Conservation (phyloP, 2,113 vertebrate species). For the Gadus macrocephalus region DNA sequence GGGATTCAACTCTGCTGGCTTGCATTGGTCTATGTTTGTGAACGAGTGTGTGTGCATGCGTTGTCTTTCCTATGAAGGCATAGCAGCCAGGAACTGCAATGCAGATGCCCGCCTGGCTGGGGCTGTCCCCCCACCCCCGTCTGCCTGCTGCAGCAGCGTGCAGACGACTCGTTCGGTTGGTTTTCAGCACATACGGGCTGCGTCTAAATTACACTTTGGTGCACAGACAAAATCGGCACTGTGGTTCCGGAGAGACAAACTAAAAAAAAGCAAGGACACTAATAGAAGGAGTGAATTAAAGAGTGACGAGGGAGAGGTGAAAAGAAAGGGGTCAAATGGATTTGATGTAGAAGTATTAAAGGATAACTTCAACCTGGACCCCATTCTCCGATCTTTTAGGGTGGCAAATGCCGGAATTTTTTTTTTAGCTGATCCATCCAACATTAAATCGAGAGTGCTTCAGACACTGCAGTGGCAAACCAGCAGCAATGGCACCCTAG, state of each 20-base stretch:
- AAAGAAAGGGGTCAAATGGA: neutral
- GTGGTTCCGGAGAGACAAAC: neutral
- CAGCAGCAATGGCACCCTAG: too few relatives aligned
- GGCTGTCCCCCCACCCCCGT: constrained; percentile 11
- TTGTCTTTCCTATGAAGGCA: constrained; percentile 27
- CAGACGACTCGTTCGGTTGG: neutral
- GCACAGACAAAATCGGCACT: constrained; percentile 21
- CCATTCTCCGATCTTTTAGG: too few relatives aligned
- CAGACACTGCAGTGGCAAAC: too few relatives aligned
- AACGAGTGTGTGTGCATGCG: constrained; percentile 10
- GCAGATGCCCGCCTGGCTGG: constrained; percentile 39
- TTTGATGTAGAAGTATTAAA: too few relatives aligned
- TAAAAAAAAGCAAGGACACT: neutral
- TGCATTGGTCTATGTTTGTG: too few relatives aligned
- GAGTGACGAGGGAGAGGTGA: neutral
- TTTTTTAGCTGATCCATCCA: too few relatives aligned
- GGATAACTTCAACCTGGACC: too few relatives aligned
- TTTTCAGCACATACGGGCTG: constrained; percentile 26
- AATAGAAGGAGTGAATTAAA: neutral
- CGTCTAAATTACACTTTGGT: constrained; percentile 15
- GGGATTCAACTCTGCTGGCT: too few relatives aligned
- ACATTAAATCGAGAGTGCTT: too few relatives aligned
- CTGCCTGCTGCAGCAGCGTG: neutral
- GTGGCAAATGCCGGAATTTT: too few relatives aligned
- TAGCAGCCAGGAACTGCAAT: constrained; percentile 44